Evolutionary conservation across 2,797 vertebrate genomes (phyloP).

Genomic region (Balearica regulorum): DNA sequence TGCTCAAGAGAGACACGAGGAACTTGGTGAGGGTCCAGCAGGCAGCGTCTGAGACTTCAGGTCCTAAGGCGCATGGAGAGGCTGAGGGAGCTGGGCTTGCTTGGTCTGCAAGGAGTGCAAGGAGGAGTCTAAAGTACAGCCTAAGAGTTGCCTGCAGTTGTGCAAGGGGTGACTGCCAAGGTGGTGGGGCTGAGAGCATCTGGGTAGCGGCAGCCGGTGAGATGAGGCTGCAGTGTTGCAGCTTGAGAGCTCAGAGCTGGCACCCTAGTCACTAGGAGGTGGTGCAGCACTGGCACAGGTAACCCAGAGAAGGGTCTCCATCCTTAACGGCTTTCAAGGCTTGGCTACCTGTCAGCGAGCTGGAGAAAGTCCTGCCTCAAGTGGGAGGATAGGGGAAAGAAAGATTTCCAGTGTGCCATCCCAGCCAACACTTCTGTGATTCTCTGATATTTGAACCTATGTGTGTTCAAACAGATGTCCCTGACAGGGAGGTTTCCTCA

Average conservation of each 20-base stretch:
- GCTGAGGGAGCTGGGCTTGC: neutral
- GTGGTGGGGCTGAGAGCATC: fast-evolving
- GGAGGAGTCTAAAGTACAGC: neutral
- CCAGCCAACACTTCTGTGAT: neutral
- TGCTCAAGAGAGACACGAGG: neutral
- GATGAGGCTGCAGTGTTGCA: fast-evolving
- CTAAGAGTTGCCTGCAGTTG: neutral
- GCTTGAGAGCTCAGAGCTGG: neutral
- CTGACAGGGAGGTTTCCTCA: neutral
- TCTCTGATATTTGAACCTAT: neutral
- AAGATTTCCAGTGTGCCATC: neutral
- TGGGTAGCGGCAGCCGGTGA: fast-evolving
- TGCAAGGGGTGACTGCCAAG: neutral
- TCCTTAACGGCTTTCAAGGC: neutral
- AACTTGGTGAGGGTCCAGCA: neutral
- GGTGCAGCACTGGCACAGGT: neutral
- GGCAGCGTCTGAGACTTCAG: neutral
- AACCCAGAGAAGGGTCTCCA: neutral
- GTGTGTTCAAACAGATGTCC: neutral
- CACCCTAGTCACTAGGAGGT: neutral
- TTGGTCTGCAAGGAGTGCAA: neutral
- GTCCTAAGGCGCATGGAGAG: neutral
- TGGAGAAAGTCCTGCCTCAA: neutral
- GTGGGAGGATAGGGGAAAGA: neutral
- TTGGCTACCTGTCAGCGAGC: neutral